Evolutionary conservation across 2,888 invertebrate species (phyloP).

Genomic region (Ommatoiulus sabulosus): DNA sequence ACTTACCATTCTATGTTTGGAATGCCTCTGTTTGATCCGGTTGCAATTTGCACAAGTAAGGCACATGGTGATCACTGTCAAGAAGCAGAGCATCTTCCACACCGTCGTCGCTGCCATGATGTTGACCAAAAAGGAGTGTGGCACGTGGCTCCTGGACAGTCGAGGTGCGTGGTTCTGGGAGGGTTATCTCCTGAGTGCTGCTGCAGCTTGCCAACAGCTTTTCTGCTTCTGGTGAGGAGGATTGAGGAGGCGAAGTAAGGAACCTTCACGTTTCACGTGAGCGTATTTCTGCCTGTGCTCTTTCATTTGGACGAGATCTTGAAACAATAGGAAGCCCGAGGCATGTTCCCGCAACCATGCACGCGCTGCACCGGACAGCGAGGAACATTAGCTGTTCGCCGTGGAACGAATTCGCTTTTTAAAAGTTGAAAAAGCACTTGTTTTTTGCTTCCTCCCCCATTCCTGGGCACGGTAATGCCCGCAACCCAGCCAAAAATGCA

Average conservation of each 20-base stretch:
- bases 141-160: constrained; percentile 23
- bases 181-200: neutral
- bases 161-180: neutral
- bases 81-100: neutral
- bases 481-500: constrained; percentile 32
- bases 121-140: neutral
- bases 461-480: constrained; percentile 25
- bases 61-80: neutral
- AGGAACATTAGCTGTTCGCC: neutral
- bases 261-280: neutral
- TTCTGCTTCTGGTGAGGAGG: neutral
- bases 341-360: neutral
- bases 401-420: constrained; percentile 4
- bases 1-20: neutral
- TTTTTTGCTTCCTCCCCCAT: neutral
- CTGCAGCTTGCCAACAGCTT: neutral
- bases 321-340: constrained; percentile 47
- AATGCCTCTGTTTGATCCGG: neutral
- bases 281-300: constrained; percentile 14
- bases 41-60: neutral
- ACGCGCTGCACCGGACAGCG: constrained; percentile 12
- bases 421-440: neutral
- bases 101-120: neutral
- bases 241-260: constrained; percentile 19
- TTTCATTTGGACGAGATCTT: constrained; percentile 50